phyloP scores from a whole-genome alignment of 2,888 invertebrate genomes.

The Noctua janthe region DNA sequence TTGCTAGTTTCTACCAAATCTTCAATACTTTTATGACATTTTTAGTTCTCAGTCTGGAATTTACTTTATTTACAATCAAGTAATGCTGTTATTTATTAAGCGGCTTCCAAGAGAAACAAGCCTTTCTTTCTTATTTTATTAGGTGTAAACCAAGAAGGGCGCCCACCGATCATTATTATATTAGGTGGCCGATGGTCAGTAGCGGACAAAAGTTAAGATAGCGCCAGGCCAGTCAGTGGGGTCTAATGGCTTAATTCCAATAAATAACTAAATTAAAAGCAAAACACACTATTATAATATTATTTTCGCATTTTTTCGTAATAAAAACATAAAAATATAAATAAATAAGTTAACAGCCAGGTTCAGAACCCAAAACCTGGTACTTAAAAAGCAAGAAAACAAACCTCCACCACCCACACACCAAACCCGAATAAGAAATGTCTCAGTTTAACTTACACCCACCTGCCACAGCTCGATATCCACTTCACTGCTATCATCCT shows the following conservation, averaged over 20 bases:
- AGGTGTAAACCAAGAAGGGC: not conserved
- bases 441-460: conserved; percentile 62
- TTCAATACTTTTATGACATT: not conserved
- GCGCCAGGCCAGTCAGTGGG: not conserved
- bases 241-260: not conserved
- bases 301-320: not conserved
- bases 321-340: not conserved
- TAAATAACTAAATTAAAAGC: conserved; percentile 9
- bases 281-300: conserved; percentile 12
- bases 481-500: conserved; percentile 88
- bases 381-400: conserved; percentile 20
- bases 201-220: not conserved
- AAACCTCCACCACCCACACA: conserved; percentile 21
- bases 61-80: not conserved
- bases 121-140: not conserved
- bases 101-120: not conserved
- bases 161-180: not conserved
- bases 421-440: conserved; percentile 6
- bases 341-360: not conserved
- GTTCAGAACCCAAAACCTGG: conserved; percentile 2
- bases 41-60: not conserved
- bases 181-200: not conserved
- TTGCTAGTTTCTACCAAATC: not conserved
- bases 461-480: conserved; percentile 96
- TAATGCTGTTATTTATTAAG: not conserved